A percentile compares a stretch with the other conserved stretches of the same genome.
phyloP scores from a whole-genome alignment of 2,797 vertebrate species.

The Sebastes steindachneri region DNA sequence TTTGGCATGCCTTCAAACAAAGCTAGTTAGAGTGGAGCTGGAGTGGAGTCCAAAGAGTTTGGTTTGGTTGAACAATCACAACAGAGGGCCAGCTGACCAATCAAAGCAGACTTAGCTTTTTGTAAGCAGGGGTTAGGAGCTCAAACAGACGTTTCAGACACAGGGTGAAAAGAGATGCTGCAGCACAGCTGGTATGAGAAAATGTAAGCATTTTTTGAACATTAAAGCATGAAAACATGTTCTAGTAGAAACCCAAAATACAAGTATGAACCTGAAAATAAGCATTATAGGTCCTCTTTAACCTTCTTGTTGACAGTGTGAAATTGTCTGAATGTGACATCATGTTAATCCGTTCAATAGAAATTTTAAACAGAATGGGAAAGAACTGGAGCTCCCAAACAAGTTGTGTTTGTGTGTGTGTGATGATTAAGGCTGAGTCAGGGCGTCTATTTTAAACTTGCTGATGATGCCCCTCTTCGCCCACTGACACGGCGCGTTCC shows the following conservation, averaged over 20 bases:
- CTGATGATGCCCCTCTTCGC: constrained; percentile 62
- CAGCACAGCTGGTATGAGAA: too few relatives aligned
- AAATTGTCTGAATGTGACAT: not conserved
- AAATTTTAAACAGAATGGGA: not conserved
- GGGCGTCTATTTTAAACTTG: constrained; percentile 53
- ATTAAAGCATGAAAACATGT: too few relatives aligned
- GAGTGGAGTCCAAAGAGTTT: fast-evolving
- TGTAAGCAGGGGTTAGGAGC: too few relatives aligned
- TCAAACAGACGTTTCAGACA: too few relatives aligned
- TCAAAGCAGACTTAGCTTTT: too few relatives aligned
- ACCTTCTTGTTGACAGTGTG: not conserved
- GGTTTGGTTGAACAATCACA: not conserved
- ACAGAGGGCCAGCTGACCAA: too few relatives aligned
- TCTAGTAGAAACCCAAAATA: too few relatives aligned
- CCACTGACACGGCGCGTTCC: constrained; percentile 52
- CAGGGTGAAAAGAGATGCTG: too few relatives aligned
- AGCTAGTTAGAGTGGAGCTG: too few relatives aligned
- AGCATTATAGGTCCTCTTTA: too few relatives aligned
- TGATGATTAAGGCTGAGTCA: constrained; percentile 48
- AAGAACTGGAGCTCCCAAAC: not conserved
- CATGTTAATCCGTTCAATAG: not conserved
- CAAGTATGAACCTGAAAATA: too few relatives aligned
- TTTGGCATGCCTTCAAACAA: fast-evolving
- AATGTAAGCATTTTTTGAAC: fast-evolving
- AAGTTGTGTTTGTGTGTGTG: not conserved